A percentile compares a stretch with the other conserved stretches of the same genome.
These are phyloP conservation scores for Butastur rufipennis DNA, from an alignment of 2,113 vertebrate species.

Conservation along the genomic window DNA sequence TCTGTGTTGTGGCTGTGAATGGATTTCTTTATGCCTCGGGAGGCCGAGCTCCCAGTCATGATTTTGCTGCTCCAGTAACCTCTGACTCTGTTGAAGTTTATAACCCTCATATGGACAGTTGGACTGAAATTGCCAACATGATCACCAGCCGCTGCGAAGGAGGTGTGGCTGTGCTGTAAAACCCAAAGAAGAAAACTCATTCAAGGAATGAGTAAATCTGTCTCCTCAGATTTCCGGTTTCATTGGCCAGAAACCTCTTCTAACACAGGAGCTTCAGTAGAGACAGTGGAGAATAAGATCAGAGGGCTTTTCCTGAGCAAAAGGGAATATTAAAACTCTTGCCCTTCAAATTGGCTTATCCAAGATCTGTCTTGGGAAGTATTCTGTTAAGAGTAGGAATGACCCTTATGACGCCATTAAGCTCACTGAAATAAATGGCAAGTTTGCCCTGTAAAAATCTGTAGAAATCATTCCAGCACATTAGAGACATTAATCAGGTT, in stretches of 20 bases:
- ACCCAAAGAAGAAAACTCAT: background rate
- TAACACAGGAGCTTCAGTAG: background rate
- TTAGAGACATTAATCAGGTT: background rate
- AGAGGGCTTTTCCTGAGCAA: background rate
- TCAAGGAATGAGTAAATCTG: constrained; percentile 12
- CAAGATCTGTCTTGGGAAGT: background rate
- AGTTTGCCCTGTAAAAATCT: background rate
- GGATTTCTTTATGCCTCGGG: constrained; percentile 91
- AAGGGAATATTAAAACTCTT: background rate
- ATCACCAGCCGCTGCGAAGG: constrained; percentile 97
- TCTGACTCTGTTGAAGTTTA: constrained; percentile 97
- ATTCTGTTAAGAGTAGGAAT: background rate
- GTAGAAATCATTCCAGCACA: background rate
- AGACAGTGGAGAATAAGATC: background rate
- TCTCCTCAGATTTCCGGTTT: background rate
- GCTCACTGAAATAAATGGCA: background rate
- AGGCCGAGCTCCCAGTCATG: constrained; percentile 86
- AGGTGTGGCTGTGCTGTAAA: constrained; percentile 89
- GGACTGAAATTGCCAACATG: constrained; percentile 96
- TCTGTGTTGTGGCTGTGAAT: constrained; percentile 89
- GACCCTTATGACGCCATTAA: background rate
- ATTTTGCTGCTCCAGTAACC: constrained; percentile 92
- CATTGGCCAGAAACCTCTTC: background rate
- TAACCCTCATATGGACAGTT: constrained; percentile 92
- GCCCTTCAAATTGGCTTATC: background rate